Conservation (phyloP, 2,797 vertebrate genomes). For the Orestias chungarensis region DNA sequence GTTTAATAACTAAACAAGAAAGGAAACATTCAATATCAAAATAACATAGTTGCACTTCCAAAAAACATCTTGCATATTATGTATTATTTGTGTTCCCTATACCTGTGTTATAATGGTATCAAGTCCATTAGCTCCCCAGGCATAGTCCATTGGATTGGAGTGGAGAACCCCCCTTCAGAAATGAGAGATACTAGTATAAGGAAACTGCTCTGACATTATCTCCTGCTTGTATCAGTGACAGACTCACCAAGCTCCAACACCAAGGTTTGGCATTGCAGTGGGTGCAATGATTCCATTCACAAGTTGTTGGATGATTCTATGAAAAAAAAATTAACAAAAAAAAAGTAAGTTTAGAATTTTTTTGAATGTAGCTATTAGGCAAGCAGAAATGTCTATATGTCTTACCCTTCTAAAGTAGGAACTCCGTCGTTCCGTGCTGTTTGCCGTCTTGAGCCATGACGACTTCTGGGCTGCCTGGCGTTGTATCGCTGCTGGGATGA, state of each 20-base stretch:
- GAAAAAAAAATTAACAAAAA: conserved; percentile 28
- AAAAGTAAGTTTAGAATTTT: background rate
- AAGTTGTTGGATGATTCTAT: conserved; percentile 96
- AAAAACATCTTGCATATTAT: background rate
- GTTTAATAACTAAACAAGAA: conserved; percentile 88
- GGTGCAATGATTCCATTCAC: conserved; percentile 98
- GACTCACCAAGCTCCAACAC: conserved; percentile 94
- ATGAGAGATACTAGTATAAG: background rate
- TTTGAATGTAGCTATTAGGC: background rate
- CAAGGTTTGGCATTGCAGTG: conserved; percentile 94
- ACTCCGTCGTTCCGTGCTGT: conserved; percentile 90
- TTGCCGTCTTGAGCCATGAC: conserved; percentile 87
- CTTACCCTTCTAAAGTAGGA: conserved; percentile 92
- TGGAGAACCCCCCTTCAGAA: conserved; percentile 93
- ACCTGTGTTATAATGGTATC: conserved; percentile 99
- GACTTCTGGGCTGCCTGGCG: conserved; percentile 90
- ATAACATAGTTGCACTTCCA: background rate
- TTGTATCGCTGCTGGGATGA: conserved; percentile 91
- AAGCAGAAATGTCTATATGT: background rate
- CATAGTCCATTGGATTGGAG: conserved; percentile 99
- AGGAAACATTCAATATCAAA: background rate
- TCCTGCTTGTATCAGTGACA: conserved; percentile 1
- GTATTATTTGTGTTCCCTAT: conserved; percentile 17
- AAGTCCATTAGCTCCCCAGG: conserved; percentile 97
- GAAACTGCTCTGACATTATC: background rate